Evolutionary conservation across 2,888 invertebrate genomes (phyloP), one percentile per base, ranked within the genome.

Genomic region (Pyrgus malvae): DNA sequence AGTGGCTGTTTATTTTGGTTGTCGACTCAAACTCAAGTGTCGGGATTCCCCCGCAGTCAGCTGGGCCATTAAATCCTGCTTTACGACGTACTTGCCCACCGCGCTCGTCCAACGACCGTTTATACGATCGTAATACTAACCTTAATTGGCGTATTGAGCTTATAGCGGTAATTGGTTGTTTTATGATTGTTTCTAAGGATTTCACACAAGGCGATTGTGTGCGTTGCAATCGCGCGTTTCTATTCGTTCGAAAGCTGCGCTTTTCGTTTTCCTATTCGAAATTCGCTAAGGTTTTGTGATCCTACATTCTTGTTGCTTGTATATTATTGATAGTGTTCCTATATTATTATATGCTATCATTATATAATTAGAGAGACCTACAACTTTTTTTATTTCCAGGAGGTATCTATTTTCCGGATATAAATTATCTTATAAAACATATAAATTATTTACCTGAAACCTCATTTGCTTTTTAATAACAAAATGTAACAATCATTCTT

Each of bases 81-180:
- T 89, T 87, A 87, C 79, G 83, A 80, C 72, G 74, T 72, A 78
- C 77, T 80, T 70, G 78, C 74, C 64, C 62, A 57, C 50, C 59
- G 50, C 64, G 67, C 9, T 55, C 48, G 33, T 68, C 72, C 71
- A 64, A 64, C 72, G 71, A 76, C 68, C 80, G 75, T 76, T 83
- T 78, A 81, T 74, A 73, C 76, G 79, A 74, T 77, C 77, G 80
- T 80, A 75, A 80, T 71, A 78, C 78, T 79, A 76, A 81, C 80
- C 80, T 79, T 87, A 87, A 88, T 87, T 87, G 87, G 78, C 73
- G 72, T 80, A 85, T 87, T 82, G 80, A 85, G 83, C 85, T 87
- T 83, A 85, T 78, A 69, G 69, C 67, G 64, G 73, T 83, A 79
- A 80, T 78, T 74, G 72, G 66, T 70, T 73, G 74, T 78, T 78